Conservation (phyloP, 1,140 invertebrate genomes). For the Chironomus striatipennis region DNA sequence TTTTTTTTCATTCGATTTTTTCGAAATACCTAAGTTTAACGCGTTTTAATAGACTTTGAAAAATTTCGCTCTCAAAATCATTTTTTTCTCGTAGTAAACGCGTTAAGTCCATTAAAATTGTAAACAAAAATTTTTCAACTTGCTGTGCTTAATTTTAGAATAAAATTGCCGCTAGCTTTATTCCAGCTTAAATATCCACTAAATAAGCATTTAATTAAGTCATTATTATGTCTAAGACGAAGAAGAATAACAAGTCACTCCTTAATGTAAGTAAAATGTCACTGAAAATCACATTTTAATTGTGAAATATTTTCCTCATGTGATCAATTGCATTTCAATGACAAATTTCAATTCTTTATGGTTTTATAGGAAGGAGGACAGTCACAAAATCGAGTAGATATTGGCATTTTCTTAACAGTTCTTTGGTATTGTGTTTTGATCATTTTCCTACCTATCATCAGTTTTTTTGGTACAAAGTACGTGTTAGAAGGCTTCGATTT, state of each 20-base stretch:
- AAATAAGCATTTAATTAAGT: not conserved
- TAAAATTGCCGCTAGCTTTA: no score
- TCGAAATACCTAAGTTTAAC: no score
- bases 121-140: not conserved
- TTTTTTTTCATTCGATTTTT: no score
- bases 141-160: not conserved
- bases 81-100: not conserved
- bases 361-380: not conserved
- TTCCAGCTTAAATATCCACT: no score
- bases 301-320: not conserved
- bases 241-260: not conserved
- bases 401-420: not conserved
- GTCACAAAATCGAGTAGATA: not conserved
- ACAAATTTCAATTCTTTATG: not conserved
- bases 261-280: not conserved
- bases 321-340: not conserved
- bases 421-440: not conserved
- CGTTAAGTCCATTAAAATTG: not conserved
- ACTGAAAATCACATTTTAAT: not conserved
- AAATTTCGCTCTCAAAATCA: no score
- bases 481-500: not conserved
- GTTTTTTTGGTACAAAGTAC: not conserved
- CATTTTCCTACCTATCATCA: not conserved
- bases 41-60: not conserved
- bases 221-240: not conserved